Evolutionary conservation across 2,113 vertebrate species (phyloP), one percentile per base, ranked within the genome.

Genomic region (Ictidomys tridecemlineatus): DNA sequence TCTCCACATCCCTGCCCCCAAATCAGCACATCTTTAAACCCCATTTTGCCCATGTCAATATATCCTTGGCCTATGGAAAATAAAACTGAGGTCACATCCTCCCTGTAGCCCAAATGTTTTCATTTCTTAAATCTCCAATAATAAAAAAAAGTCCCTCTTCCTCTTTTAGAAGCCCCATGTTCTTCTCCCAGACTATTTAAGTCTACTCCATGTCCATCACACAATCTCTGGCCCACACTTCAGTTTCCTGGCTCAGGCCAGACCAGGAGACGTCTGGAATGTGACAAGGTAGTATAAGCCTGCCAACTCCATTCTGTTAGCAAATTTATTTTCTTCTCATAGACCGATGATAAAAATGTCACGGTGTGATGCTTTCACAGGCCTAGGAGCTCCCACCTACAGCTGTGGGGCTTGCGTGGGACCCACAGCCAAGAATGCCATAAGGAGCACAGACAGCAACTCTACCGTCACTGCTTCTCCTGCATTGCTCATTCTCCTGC

Each of bases 321-420:
- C 98, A 98, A 99, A 99, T 99, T 99, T 99, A 99, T 99, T 99
- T 99, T 98, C 98, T 99, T 98, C 98, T 98, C 98, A 97, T 98
- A 99, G 99, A 99, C 99, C 98, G 99, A 99, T 99, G 99, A 99
- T 99, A 99, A 99, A 99, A 99, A 99, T 99, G 99, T 99, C 99
- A 99, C 97, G 97, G 98, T 98, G 98, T 98, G 98, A 99, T 99
- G 98, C 98, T 98, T 99, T 98, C 98, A n/a, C n/a, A n/a, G n/a
- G n/a, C n/a, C n/a, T n/a, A n/a, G n/a, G n/a, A n/a, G n/a, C n/a
- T n/a, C n/a, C n/a, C n/a, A n/a, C n/a, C n/a, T n/a, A n/a, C n/a
- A n/a, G n/a, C n/a, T n/a, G n/a, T n/a, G n/a, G n/a, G n/a, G n/a
- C n/a, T n/a, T n/a, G n/a, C n/a, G n/a, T n/a, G n/a, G n/a, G n/a